Base-by-base conservation (phyloP, 2,797 vertebrate species). In the Acanthornis magna region DNA sequence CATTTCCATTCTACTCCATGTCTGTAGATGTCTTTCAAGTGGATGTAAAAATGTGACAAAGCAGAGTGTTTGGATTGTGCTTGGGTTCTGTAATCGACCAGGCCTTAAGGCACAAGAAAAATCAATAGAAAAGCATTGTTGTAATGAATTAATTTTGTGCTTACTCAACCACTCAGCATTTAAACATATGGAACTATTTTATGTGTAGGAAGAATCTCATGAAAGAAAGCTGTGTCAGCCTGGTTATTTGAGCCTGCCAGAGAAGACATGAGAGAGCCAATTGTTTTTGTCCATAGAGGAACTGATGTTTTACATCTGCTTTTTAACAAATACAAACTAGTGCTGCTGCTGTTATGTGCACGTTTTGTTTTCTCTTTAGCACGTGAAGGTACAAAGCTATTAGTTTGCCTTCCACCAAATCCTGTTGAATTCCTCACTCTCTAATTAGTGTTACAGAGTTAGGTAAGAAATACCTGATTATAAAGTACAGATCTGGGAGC, bases 181-280 rank as follows among this genome's bases (percentile, higher is more conserved):
- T 90, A 78, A 94, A 89, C 95, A 96, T 95, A 96, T 92, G 96
- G 95, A 94, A 94, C 87, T 96, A 85, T 88, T 96, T 95, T 92
- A 85, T 75, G 50, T 76, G 75, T 93, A 86, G 89, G 87, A 92
- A 95, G 91, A 89, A 48, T 88, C 51, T 87, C 81, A 62, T 95
- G 83, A 94, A 91, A 92, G 85, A 87, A 76, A 77, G 38, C 81
- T 88, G 51, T 95, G 85, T 95, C 84, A 88, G 86, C 43, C 60
- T 94, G 65, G 68, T 85, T 95, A 40, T 87, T 94, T n/a, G 72
- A 94, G 91, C 78, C 61, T 90, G 93, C 89, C 60, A 50, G 88
- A 70, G 73, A 75, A 75, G 82, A 88, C 66, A 60, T 70, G 87
- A 75, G 91, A 68, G 75, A 36, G 27, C 65, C 9, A n/a, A 22